Evolutionary conservation across 2,888 invertebrate genomes (phyloP), one percentile per base, ranked within the genome.

Genomic region (Hydropsyche betteni): DNA sequence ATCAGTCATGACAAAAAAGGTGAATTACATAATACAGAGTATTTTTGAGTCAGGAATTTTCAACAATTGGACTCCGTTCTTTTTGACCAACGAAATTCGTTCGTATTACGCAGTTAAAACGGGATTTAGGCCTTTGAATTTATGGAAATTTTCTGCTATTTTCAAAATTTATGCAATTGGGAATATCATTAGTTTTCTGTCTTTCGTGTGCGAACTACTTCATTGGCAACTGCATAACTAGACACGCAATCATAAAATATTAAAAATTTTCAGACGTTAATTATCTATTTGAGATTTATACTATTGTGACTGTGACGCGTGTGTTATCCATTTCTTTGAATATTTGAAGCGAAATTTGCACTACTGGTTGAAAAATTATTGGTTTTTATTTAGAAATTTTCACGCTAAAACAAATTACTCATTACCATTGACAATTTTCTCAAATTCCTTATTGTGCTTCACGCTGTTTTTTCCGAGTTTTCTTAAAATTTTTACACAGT

Each of bases 81-180:
- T 24, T 24, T 24, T 24, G 24, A 24, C 24, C 24, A 24, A 24
- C 2, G 24, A 24, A 24, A 24, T 24, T 24, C 52, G 14, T 6
- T 12, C 14, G 2, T 12, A 70, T 7, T 12, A 12, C 10, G 10
- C 52, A 8, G 14, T n/a, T n/a, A 72, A 53, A 12, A 8, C 75
- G 4, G 16, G 68, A 16, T 72, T 75, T 52, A 64, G 72, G 12
- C 61, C 77, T 6, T 68, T 72, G 68, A 75, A 71, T 50, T 52
- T 75, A 6, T 33, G 51, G 7, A 77, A 77, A 50, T 24, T 77
- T 8, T 53, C 16, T 12, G 51, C 75, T 24, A 70, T 77, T 5
- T 69, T 77, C 51, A 75, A 75, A 14, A 52, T 77, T 36, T 75
- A 68, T 14, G 24, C 33, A 12, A 55, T 75, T 51, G 77, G 72